Evolutionary conservation across 2,888 invertebrate genomes (phyloP).

Genomic region (Lacanobia wlatinum): DNA sequence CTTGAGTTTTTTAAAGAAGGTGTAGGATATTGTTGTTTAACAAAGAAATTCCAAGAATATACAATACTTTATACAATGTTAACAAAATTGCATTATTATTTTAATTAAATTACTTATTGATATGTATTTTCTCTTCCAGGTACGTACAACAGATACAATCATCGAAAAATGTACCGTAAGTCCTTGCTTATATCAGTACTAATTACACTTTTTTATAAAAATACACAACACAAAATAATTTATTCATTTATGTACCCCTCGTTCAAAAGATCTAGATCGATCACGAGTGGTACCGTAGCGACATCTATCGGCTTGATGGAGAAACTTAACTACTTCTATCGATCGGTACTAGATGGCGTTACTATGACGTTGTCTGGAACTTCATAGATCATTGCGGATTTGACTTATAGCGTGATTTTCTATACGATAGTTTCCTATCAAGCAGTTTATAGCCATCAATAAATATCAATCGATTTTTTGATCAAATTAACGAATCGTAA

Average conservation of each 20-base stretch:
- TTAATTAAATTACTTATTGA: slow-evolving; percentile 8
- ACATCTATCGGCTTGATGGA: slow-evolving; percentile 75
- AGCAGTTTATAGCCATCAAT: slow-evolving; percentile 52
- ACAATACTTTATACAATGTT: background rate
- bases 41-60: background rate
- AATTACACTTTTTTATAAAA: slow-evolving; percentile 56
- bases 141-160: slow-evolving; percentile 70
- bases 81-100: background rate
- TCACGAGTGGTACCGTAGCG: slow-evolving; percentile 57
- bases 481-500: slow-evolving; percentile 57
- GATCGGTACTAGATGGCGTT: slow-evolving; percentile 75
- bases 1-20: background rate
- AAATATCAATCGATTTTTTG: slow-evolving; percentile 53
- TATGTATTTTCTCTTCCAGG: slow-evolving; percentile 74
- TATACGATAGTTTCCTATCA: slow-evolving; percentile 22
- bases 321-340: slow-evolving; percentile 73
- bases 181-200: slow-evolving; percentile 58
- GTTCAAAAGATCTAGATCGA: slow-evolving; percentile 35
- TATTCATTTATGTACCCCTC: slow-evolving; percentile 72
- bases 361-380: slow-evolving; percentile 29
- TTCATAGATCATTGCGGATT: slow-evolving; percentile 26
- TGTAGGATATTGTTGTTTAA: background rate
- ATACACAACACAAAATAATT: slow-evolving; percentile 55
- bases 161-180: slow-evolving; percentile 65
- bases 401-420: slow-evolving; percentile 30